phyloP scores from a whole-genome alignment of 2,797 vertebrate genomes.

The Chrosomus eos region DNA sequence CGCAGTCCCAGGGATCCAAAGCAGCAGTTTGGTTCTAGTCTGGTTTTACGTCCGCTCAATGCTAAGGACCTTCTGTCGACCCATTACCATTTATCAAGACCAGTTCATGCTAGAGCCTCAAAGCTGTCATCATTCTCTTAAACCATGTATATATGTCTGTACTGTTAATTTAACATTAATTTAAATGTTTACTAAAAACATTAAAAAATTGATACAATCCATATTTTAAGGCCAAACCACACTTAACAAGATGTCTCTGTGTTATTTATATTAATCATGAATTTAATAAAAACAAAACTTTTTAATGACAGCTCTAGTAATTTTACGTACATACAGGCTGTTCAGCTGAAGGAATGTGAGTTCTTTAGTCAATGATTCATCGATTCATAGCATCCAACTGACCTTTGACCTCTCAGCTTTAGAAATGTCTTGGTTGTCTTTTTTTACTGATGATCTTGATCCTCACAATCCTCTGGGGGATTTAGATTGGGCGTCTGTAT shows the following conservation, averaged over 20 bases:
- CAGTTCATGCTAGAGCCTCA: conserved; percentile 8
- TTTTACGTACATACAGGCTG: neutral
- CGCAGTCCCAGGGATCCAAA: conserved; percentile 9
- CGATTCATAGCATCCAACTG: conserved; percentile 2
- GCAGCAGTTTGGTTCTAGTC: conserved; percentile 4
- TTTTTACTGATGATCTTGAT: neutral
- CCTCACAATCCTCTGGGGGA: neutral
- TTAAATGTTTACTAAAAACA: neutral
- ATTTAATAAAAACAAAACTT: neutral
- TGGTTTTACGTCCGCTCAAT: conserved; percentile 9
- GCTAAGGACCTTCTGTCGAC: neutral
- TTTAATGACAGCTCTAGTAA: neutral
- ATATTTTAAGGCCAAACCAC: neutral
- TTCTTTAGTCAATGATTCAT: conserved; percentile 31
- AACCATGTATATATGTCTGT: neutral
- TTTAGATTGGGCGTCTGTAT: conserved; percentile 1
- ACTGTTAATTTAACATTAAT: neutral
- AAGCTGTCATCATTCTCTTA: neutral
- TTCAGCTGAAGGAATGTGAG: conserved; percentile 21
- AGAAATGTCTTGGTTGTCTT: neutral
- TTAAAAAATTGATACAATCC: neutral
- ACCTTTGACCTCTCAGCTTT: conserved; percentile 37
- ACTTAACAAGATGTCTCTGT: neutral
- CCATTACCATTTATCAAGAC: conserved; percentile 17
- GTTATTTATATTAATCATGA: neutral